Evolutionary conservation across 2,797 vertebrate species (phyloP).

Genomic region (Poecilia velifera): DNA sequence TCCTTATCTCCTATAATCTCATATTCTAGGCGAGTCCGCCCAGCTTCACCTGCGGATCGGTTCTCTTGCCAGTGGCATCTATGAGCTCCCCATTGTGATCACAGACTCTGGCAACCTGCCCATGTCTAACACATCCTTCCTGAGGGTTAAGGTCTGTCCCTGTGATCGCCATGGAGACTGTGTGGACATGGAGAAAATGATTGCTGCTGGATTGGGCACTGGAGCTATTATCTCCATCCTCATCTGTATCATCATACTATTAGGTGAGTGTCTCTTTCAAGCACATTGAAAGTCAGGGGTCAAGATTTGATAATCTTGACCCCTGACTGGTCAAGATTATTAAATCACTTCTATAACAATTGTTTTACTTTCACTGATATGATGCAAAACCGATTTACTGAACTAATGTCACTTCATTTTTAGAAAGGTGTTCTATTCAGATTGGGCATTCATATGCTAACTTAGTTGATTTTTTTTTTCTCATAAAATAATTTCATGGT

Average conservation of each 20-base stretch:
- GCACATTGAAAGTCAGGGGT: background rate
- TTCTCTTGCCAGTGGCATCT: constrained; percentile 91
- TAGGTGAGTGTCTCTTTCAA: constrained; percentile 81
- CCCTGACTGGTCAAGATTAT: background rate
- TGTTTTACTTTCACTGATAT: too few species aligned
- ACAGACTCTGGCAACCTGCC: constrained; percentile 96
- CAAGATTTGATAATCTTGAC: too few species aligned
- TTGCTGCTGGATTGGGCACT: constrained; percentile 91
- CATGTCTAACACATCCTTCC: constrained; percentile 90
- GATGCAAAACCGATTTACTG: too few species aligned
- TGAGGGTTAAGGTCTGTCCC: constrained; percentile 94
- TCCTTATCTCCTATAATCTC: constrained; percentile 1
- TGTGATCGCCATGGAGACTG: constrained; percentile 96
- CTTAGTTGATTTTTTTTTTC: background rate
- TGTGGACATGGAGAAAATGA: constrained; percentile 91
- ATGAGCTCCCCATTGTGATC: constrained; percentile 93
- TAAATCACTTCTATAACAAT: background rate
- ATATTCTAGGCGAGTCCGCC: constrained; percentile 87
- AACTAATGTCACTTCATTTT: background rate
- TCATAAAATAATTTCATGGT: too few species aligned
- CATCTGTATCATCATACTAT: constrained; percentile 94
- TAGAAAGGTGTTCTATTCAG: background rate
- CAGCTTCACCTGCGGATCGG: constrained; percentile 89
- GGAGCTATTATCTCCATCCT: constrained; percentile 97
- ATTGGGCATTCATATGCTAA: background rate